Base-by-base conservation (phyloP, 1,140 invertebrate species). In the Drosophila ambigua region DNA sequence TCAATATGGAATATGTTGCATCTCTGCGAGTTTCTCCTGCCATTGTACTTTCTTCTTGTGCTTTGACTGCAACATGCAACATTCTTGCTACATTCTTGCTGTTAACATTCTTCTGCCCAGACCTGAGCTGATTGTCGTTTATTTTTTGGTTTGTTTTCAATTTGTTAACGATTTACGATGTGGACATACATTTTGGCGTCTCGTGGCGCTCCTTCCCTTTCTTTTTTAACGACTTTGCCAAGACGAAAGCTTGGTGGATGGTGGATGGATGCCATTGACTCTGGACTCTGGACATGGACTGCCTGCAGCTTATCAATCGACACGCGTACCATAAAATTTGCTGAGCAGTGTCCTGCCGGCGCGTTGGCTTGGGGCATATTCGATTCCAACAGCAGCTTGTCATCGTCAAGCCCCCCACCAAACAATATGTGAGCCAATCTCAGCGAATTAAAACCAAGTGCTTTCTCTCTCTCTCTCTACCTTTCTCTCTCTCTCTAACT, bases 261-360 rank as follows among this genome's bases (percentile, higher is more conserved):
- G n/a, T 9, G 31, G 31, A 35, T 35, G 31, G 9, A 11, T 28
- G 26, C 5, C 9, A 35, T 35, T 35, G 31, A 35, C 31, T 11
- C 31, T 35, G 23, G 44, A 15, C n/a, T 20, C 23, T 11, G 0
- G 52, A 50, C 24, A 54, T 13, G 11, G 58, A 13, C 15, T n/a
- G 59, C 28, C 62, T 72, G 66, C 77, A 68, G 67, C 78, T 79
- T 84, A 80, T 84, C 80, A 79, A 85, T 72, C 57, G 72, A 80
- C 80, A 84, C 81, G 80, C 77, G 52, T 80, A 77, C 72, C 72
- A 84, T 84, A 79, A 84, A 79, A 84, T 62, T 76, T 84, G 62
- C 76, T 69, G 62, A 48, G 52, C 41, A 50, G 62, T 72, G 58
- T 44, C 58, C 57, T 68, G 63, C 61, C 68, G 35, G 4, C 2